phyloP scores from a whole-genome alignment of 2,113 vertebrate genomes.

The Sapayoa aenigma region DNA sequence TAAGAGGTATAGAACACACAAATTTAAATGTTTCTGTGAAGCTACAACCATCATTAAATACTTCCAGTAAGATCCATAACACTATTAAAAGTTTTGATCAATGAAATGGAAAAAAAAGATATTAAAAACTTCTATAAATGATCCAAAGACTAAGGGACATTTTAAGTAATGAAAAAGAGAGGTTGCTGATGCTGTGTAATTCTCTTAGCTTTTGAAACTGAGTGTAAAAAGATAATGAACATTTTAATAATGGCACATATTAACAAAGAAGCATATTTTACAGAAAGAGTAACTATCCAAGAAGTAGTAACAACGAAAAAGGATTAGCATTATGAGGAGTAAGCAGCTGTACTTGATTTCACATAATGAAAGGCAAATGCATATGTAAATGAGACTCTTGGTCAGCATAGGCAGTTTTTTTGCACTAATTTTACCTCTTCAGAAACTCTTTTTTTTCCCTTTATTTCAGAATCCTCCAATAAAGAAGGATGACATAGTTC shows the following conservation, averaged over 20 bases:
- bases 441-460: background rate
- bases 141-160: background rate
- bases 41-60: background rate
- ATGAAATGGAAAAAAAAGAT: background rate
- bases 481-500: background rate
- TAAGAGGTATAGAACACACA: background rate
- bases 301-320: background rate
- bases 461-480: background rate
- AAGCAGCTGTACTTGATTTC: background rate
- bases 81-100: background rate
- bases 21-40: background rate
- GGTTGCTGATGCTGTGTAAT: accelerated
- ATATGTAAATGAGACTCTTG: background rate
- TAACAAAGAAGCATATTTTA: background rate
- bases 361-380: background rate
- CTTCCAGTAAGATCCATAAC: background rate
- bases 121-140: background rate
- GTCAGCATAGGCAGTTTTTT: background rate
- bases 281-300: background rate
- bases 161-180: background rate
- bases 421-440: background rate
- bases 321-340: background rate
- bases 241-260: background rate
- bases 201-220: background rate
- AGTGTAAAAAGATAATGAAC: background rate